Conservation (phyloP, 2,113 vertebrate genomes). For the Petromus typicus region DNA sequence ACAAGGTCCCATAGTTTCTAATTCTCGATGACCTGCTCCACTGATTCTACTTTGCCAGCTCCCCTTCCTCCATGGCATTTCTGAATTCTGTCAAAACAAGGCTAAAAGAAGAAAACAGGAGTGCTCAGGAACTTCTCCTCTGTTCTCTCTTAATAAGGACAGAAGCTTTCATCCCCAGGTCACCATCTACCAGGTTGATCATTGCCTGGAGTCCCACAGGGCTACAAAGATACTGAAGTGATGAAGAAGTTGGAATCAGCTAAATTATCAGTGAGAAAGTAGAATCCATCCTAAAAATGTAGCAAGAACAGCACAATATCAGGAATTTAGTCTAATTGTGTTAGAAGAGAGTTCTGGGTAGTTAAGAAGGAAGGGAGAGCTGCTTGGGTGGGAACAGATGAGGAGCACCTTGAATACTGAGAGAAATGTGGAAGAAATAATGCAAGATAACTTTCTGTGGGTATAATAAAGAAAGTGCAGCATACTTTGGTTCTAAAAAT, state of each 20-base stretch:
- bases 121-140: neutral
- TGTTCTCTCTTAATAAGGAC: neutral
- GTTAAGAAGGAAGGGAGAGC: neutral
- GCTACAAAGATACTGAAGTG: neutral
- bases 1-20: neutral
- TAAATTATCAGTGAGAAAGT: neutral
- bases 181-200: neutral
- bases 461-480: neutral
- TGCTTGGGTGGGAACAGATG: neutral
- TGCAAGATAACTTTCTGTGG: neutral
- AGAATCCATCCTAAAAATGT: neutral
- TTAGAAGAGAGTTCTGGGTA: neutral
- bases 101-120: neutral
- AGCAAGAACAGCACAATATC: neutral
- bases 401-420: neutral
- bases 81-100: neutral
- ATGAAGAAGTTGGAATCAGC: neutral
- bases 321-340: neutral
- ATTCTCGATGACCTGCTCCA: neutral
- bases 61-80: neutral
- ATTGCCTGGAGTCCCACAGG: neutral
- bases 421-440: neutral
- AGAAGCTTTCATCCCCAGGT: neutral
- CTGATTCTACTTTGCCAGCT: neutral
- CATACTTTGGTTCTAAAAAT: slow-evolving; percentile 10